Evolutionary conservation across 2,797 vertebrate genomes (phyloP).

Genomic region (Falco cherrug): DNA sequence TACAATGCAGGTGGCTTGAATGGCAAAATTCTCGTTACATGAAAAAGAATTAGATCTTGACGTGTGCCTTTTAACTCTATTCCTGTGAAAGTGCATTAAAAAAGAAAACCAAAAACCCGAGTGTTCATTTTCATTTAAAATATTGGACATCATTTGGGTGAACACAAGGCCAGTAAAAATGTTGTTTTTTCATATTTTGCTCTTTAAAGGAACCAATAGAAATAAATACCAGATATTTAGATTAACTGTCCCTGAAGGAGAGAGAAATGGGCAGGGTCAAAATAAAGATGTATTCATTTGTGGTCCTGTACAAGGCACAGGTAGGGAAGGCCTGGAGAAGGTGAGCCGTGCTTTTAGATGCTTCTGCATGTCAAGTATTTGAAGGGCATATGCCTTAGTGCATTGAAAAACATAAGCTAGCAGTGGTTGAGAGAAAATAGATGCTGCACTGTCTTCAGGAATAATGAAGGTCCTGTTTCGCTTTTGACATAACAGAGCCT

Average conservation of each 20-base stretch:
- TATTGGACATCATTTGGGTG: neutral
- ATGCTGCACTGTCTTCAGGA: neutral
- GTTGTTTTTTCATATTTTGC: neutral
- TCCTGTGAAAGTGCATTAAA: neutral
- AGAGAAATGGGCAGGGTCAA: neutral
- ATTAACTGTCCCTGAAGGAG: neutral
- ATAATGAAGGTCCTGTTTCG: neutral
- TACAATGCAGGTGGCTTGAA: neutral
- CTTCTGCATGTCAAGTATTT: neutral
- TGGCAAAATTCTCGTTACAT: neutral
- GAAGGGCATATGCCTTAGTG: neutral
- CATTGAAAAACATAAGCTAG: neutral
- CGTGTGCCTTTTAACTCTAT: neutral
- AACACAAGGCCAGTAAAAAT: neutral
- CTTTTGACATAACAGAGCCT: neutral
- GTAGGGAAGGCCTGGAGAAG: neutral
- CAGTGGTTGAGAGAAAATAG: neutral
- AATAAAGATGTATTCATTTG: neutral
- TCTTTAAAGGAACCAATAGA: neutral
- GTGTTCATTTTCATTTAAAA: neutral
- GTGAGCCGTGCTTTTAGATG: neutral
- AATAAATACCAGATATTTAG: neutral
- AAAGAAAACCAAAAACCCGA: neutral
- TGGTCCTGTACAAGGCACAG: neutral
- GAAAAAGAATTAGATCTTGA: neutral